Base-by-base conservation (phyloP, 2,797 vertebrate species). In the Leptatherina wallacei region DNA sequence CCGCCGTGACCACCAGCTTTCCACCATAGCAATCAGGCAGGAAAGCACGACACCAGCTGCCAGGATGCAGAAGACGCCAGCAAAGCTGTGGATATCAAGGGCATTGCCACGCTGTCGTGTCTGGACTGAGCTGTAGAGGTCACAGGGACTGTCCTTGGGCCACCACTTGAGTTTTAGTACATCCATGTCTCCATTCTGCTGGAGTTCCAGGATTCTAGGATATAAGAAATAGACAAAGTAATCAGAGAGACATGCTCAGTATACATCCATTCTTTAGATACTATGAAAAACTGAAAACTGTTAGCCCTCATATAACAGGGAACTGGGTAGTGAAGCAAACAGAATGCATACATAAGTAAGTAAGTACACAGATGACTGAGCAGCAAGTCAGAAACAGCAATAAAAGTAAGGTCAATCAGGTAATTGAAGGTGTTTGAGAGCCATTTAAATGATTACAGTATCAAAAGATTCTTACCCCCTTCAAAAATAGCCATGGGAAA, bases 131-230 rank as follows among this genome's bases (percentile, higher is more conserved):
- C 96, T 96, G 86, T 96, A 97, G 81, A 98, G 95, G 90, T 99
- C 97, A 85, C 98, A 99, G 1, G 98, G 96, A 78, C 96, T 95
- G 2, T 98, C 98, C 89, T 95, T 96, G 0, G 98, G 98, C 98
- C 98, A 99, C 97, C 97, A 99, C 89, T 99, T 99, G 81, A 98
- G 96, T 88, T 97, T 99, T 81, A 99, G 87, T 47, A 99, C 92
- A 69, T 99, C 98, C 96, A 99, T 99, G 85, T 99, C 98, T 0
- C 98, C 98, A 0, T 96, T 99, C 90, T 99, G 98, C 90, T 99
- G 98, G 68, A 99, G 96, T 88, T 99, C 98, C 94, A 99, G 84
- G 88, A 99, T 99, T 95, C 98, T 99, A 82, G 63, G 66, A 63
- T 1, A 67, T 1, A 73, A 54, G 24, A 7, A 56, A 51, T 20